Percentiles rank a stretch among this genome's conserved stretches.
phyloP scores from a whole-genome alignment of 2,797 vertebrate species.

The Enteromius paludinosus region DNA sequence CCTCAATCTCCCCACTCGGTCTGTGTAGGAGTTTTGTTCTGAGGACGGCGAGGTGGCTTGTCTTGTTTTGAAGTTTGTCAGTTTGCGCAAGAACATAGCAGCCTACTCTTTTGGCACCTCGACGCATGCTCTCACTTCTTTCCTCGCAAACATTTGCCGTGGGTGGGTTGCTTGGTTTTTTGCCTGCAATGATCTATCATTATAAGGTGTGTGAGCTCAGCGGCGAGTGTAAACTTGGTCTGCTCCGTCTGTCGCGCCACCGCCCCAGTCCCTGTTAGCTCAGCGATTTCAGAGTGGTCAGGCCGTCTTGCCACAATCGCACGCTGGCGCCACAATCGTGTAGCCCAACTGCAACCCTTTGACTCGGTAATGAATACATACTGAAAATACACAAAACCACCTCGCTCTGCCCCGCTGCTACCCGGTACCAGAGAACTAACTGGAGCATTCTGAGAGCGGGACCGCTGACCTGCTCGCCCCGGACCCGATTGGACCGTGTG shows the following conservation, averaged over 20 bases:
- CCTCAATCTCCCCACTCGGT: constrained; percentile 53
- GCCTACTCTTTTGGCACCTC: constrained; percentile 70
- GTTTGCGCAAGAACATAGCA: constrained; percentile 64
- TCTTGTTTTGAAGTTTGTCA: constrained; percentile 69
- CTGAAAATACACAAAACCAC: constrained; percentile 88
- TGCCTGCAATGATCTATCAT: constrained; percentile 72
- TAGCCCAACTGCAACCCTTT: constrained; percentile 87
- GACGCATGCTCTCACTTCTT: constrained; percentile 67
- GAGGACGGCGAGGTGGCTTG: constrained; percentile 72
- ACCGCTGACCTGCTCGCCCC: constrained; percentile 75
- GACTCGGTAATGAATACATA: constrained; percentile 92
- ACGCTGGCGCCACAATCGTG: constrained; percentile 87
- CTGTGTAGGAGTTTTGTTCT: constrained; percentile 72
- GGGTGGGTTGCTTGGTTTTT: constrained; percentile 64
- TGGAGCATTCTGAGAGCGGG: constrained; percentile 73
- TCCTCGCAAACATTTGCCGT: constrained; percentile 70
- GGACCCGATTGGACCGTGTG: constrained; percentile 66
- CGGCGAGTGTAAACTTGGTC: constrained; percentile 76
- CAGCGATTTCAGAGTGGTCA: constrained; percentile 93
- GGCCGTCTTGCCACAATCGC: constrained; percentile 95
- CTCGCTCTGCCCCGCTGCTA: constrained; percentile 68
- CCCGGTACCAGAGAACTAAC: constrained; percentile 77
- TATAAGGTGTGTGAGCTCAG: constrained; percentile 79
- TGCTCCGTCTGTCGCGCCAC: constrained; percentile 66
- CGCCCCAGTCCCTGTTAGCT: constrained; percentile 84